Evolutionary conservation across 2,888 invertebrate genomes (phyloP).

Genomic region (Amorpha juglandis): DNA sequence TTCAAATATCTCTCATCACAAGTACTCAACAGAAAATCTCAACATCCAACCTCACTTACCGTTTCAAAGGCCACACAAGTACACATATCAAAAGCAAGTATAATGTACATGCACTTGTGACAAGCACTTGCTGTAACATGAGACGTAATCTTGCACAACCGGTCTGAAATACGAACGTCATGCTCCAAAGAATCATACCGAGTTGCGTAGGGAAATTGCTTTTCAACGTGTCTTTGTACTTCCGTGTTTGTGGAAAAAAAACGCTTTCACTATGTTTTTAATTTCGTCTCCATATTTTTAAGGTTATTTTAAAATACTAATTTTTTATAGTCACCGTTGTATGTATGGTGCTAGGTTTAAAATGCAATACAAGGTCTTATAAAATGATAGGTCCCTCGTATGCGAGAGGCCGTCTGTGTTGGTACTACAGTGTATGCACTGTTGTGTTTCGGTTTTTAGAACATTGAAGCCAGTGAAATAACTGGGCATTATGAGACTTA

Average conservation of each 20-base stretch:
- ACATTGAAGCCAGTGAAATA: too few relatives aligned
- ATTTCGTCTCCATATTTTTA: neutral
- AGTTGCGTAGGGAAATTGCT: constrained; percentile 2
- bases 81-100: neutral
- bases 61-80: neutral
- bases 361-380: too few relatives aligned
- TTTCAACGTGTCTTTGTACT: neutral
- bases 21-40: too few relatives aligned
- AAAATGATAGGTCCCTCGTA: too few relatives aligned
- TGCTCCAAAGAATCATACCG: neutral
- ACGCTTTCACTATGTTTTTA: neutral
- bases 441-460: too few relatives aligned
- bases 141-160: constrained; percentile 9
- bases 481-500: too few relatives aligned
- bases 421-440: too few relatives aligned
- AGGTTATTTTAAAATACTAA: too few relatives aligned
- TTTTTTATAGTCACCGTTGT: too few relatives aligned
- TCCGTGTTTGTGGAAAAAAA: neutral
- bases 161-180: constrained; percentile 2
- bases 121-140: neutral
- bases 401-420: too few relatives aligned
- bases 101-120: neutral
- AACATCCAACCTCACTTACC: neutral
- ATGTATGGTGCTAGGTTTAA: too few relatives aligned
- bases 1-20: too few relatives aligned